A percentile compares a stretch with the other conserved stretches of the same genome.
Evolutionary conservation across 2,888 invertebrate genomes (phyloP).

Genomic region (Callyntrura guangdongensis): DNA sequence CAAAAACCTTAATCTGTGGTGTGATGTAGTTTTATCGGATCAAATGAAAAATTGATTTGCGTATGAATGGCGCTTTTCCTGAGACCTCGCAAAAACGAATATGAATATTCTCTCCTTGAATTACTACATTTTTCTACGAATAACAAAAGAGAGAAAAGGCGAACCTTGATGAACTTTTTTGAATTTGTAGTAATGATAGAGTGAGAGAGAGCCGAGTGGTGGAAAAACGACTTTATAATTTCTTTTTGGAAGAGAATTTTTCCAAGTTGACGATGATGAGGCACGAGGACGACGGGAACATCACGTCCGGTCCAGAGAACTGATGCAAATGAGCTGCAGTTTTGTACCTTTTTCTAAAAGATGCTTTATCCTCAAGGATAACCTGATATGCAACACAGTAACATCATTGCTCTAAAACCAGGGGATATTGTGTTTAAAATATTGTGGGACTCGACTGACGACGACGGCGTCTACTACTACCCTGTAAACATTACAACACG

Average conservation of each 20-base stretch:
- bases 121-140: slow-evolving; percentile 10
- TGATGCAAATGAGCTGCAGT: slow-evolving; percentile 85
- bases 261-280: slow-evolving; percentile 42
- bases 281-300: slow-evolving; percentile 71
- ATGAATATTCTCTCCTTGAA: neutral
- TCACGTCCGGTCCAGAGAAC: slow-evolving; percentile 82
- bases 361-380: slow-evolving; percentile 79
- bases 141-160: slow-evolving; percentile 34
- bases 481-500: neutral
- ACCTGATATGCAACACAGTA: neutral
- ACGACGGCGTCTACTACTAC: neutral
- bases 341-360: slow-evolving; percentile 83
- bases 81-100: slow-evolving; percentile 19
- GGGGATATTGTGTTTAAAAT: too few relatives aligned
- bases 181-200: slow-evolving; percentile 8
- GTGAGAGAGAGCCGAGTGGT: neutral
- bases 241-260: slow-evolving; percentile 8
- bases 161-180: slow-evolving; percentile 32
- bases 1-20: slow-evolving; percentile 1
- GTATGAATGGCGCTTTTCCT: slow-evolving; percentile 16
- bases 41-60: slow-evolving; percentile 52
- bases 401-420: neutral
- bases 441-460: too few relatives aligned
- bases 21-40: neutral
- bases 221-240: slow-evolving; percentile 15